phyloP scores from a whole-genome alignment of 2,113 vertebrate genomes.

The Melanocharis versteri region DNA sequence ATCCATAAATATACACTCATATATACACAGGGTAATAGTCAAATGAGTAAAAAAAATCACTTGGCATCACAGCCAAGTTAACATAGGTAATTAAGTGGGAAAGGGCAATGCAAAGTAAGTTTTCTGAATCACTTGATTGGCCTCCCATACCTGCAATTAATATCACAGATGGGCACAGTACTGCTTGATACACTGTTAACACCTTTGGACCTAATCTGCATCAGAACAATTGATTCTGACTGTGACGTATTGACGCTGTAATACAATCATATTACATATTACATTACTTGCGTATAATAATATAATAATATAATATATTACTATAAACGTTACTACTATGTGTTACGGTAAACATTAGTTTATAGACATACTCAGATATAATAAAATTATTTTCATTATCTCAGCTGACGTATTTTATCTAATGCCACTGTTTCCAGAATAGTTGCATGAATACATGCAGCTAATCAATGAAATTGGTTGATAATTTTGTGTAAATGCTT shows the following conservation, averaged over 20 bases:
- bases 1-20: not conserved
- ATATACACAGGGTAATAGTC: not conserved
- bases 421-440: not conserved
- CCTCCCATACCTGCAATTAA: not conserved
- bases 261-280: not conserved
- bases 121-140: not conserved
- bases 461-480: not conserved
- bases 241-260: not conserved
- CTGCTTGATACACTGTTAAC: not conserved
- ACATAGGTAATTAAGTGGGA: not conserved
- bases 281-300: not conserved
- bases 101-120: not conserved
- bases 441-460: not conserved
- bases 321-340: not conserved
- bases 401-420: not conserved
- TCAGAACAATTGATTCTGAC: not conserved
- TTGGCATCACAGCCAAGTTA: not conserved
- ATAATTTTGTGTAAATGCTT: not conserved
- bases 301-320: no score
- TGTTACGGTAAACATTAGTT: not conserved
- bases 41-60: not conserved
- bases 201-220: not conserved
- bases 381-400: not conserved
- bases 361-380: not conserved
- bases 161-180: not conserved